Evolutionary conservation across 2,888 invertebrate genomes (phyloP).

Genomic region (Sesia bembeciformis): DNA sequence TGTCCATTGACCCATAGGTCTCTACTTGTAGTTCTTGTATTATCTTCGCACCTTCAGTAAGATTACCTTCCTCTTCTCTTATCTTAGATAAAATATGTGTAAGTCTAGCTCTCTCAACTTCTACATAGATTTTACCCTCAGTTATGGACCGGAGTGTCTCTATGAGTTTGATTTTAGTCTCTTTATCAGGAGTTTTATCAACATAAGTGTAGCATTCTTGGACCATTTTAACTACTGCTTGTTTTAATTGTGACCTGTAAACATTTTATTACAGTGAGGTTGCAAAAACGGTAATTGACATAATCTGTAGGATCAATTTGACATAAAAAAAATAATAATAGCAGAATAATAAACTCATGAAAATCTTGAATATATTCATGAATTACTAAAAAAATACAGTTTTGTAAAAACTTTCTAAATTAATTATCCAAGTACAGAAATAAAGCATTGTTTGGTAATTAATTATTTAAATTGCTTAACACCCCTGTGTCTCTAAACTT

Average conservation of each 20-base stretch:
- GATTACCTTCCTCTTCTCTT: slow-evolving; percentile 87
- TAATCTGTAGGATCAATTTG: no score
- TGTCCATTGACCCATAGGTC: slow-evolving; percentile 99
- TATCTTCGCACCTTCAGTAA: slow-evolving; percentile 92
- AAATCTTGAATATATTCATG: no score
- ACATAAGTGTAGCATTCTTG: slow-evolving; percentile 96
- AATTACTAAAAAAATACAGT: no score
- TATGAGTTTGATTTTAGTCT: slow-evolving; percentile 93
- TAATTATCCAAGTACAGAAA: no score
- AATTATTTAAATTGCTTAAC: no score
- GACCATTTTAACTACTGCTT: slow-evolving; percentile 97
- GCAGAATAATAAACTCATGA: no score
- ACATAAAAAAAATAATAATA: no score
- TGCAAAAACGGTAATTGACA: no score
- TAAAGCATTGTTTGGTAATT: no score
- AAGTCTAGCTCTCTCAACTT: slow-evolving; percentile 96
- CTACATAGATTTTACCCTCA: slow-evolving; percentile 99
- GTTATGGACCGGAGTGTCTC: slow-evolving; percentile 96
- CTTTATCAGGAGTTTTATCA: slow-evolving; percentile 92
- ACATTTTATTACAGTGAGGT: background rate
- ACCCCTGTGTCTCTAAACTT: no score
- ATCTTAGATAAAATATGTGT: slow-evolving; percentile 92
- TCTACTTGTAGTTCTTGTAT: slow-evolving; percentile 96
- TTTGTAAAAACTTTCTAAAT: no score
- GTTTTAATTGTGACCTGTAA: slow-evolving; percentile 91